Evolutionary conservation across 2,797 vertebrate genomes (phyloP).

Genomic region (Monodelphis domestica): DNA sequence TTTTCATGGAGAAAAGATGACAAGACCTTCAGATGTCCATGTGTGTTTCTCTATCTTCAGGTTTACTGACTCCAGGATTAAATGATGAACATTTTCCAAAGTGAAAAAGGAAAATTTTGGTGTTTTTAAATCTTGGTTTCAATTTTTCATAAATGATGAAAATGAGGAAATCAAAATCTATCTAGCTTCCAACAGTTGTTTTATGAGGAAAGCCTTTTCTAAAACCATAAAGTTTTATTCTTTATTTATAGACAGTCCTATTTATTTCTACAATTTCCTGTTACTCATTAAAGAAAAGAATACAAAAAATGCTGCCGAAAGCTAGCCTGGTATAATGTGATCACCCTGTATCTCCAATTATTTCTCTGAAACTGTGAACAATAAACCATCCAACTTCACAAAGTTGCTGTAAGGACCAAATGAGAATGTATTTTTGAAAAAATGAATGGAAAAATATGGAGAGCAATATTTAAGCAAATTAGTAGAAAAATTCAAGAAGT

Average conservation of each 20-base stretch:
- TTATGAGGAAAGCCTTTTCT: not conserved
- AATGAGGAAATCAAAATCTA: not conserved
- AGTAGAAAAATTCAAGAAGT: slow-evolving; percentile 20
- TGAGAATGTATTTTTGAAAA: not conserved
- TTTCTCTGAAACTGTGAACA: slow-evolving; percentile 30
- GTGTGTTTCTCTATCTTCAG: not conserved
- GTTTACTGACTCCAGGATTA: not conserved
- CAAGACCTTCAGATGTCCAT: slow-evolving; percentile 20
- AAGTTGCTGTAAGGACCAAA: not conserved
- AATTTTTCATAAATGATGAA: slow-evolving; percentile 31
- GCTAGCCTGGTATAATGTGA: not conserved
- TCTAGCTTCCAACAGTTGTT: not conserved
- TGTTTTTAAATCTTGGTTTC: not conserved
- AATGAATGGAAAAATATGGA: not conserved
- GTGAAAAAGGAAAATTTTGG: not conserved
- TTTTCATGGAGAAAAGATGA: slow-evolving; percentile 15
- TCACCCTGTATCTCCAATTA: not conserved
- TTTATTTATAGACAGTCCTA: slow-evolving; percentile 17
- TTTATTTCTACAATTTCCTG: not conserved
- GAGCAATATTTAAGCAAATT: not conserved
- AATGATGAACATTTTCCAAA: slow-evolving; percentile 24
- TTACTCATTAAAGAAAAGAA: not conserved
- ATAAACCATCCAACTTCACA: slow-evolving; percentile 12
- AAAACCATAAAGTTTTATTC: not conserved
- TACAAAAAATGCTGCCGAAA: not conserved